Conservation (phyloP, 1,140 invertebrate genomes). For the Drosophila arawakana region DNA sequence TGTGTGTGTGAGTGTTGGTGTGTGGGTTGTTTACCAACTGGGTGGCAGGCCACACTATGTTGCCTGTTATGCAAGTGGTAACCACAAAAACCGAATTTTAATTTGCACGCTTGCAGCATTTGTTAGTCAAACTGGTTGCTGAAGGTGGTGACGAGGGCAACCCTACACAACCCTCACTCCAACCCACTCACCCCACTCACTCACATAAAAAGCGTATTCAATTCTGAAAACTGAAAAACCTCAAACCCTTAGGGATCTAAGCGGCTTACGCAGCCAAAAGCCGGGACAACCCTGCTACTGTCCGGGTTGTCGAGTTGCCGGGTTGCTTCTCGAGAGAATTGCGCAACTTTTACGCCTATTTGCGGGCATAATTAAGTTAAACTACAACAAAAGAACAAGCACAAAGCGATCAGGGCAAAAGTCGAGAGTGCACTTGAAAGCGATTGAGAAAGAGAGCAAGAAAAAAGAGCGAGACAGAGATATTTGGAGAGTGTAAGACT, state of each 20-base stretch:
- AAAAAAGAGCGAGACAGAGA: background rate
- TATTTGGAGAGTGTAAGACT: background rate
- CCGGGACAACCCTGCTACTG: background rate
- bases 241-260: slow-evolving; percentile 64
- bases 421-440: slow-evolving; percentile 59
- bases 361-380: slow-evolving; percentile 84
- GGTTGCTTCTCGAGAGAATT: slow-evolving; percentile 53
- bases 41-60: slow-evolving; percentile 20
- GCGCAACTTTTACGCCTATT: slow-evolving; percentile 83
- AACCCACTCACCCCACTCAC: background rate
- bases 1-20: slow-evolving; percentile 42
- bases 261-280: slow-evolving; percentile 55
- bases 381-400: slow-evolving; percentile 60
- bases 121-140: slow-evolving; percentile 57
- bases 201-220: background rate
- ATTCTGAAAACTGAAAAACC: slow-evolving; percentile 12
- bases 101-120: slow-evolving; percentile 82
- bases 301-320: background rate
- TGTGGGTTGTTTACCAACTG: slow-evolving; percentile 20
- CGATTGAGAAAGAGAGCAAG: background rate
- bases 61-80: slow-evolving; percentile 78
- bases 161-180: background rate
- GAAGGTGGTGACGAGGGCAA: slow-evolving; percentile 34
- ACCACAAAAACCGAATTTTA: slow-evolving; percentile 84
- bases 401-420: slow-evolving; percentile 60